phyloP scores from a whole-genome alignment of 2,797 vertebrate species.

The Mico argentatus region DNA sequence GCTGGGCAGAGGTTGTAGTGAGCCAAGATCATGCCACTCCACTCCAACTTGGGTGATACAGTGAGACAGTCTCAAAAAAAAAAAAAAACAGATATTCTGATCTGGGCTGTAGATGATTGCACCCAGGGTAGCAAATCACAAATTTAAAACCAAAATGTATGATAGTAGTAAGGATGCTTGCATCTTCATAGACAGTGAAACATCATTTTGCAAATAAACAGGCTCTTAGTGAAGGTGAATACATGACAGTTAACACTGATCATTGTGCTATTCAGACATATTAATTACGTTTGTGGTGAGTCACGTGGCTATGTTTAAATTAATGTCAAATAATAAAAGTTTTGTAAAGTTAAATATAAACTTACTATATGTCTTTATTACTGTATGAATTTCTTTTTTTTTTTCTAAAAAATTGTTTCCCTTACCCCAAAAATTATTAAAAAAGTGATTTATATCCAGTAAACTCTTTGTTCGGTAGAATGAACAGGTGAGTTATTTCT shows the following conservation, averaged over 20 bases:
- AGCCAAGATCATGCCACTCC: not conserved
- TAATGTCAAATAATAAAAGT: not conserved
- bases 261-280: not conserved
- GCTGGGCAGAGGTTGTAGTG: not conserved
- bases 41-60: not conserved
- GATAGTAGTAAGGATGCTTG: not conserved
- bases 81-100: not conserved
- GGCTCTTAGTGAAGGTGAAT: not conserved
- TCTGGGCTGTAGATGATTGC: not conserved
- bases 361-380: not conserved
- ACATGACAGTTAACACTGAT: not conserved
- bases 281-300: not conserved
- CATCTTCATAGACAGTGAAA: not conserved
- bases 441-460: not conserved
- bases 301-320: not conserved
- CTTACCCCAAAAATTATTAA: not conserved
- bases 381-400: not conserved
- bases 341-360: not conserved
- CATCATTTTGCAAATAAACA: conserved; percentile 15
- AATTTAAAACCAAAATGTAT: conserved; percentile 3
- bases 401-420: not conserved
- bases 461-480: not conserved
- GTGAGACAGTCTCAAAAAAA: not conserved
- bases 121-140: not conserved
- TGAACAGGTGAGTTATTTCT: not conserved